phyloP scores from a whole-genome alignment of 2,113 vertebrate genomes.

The Entomyzon cyanotis region DNA sequence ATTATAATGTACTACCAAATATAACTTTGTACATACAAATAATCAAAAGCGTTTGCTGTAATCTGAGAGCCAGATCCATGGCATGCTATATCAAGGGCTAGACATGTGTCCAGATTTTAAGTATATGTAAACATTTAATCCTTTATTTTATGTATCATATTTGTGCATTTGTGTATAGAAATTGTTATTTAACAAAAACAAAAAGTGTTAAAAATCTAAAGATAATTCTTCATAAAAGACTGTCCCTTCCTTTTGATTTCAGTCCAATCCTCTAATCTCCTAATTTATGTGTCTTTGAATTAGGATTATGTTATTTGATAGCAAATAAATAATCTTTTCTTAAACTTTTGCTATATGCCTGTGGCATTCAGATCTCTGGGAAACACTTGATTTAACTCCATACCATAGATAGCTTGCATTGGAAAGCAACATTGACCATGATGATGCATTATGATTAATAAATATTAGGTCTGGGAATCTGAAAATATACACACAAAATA shows the following conservation, averaged over 20 bases:
- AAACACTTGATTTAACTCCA: neutral
- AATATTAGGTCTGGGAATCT: neutral
- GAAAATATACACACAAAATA: neutral
- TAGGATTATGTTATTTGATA: neutral
- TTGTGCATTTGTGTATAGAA: neutral
- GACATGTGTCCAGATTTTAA: neutral
- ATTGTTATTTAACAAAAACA: neutral
- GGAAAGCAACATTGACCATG: neutral
- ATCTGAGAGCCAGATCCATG: neutral
- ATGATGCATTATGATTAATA: neutral
- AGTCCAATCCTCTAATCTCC: neutral
- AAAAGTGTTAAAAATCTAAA: neutral
- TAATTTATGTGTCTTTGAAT: neutral
- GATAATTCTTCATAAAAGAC: neutral
- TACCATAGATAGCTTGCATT: neutral
- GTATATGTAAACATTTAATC: neutral
- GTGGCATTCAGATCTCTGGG: neutral
- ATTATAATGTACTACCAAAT: neutral
- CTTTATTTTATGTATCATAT: neutral
- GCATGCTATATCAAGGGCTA: neutral
- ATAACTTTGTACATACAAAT: neutral
- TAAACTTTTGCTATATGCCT: neutral
- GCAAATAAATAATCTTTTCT: neutral
- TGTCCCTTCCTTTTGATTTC: neutral
- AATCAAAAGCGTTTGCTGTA: neutral